These are phyloP conservation scores for Hiodon tergisus DNA, from an alignment of 2,113 vertebrate species.

Conservation along the genomic window DNA sequence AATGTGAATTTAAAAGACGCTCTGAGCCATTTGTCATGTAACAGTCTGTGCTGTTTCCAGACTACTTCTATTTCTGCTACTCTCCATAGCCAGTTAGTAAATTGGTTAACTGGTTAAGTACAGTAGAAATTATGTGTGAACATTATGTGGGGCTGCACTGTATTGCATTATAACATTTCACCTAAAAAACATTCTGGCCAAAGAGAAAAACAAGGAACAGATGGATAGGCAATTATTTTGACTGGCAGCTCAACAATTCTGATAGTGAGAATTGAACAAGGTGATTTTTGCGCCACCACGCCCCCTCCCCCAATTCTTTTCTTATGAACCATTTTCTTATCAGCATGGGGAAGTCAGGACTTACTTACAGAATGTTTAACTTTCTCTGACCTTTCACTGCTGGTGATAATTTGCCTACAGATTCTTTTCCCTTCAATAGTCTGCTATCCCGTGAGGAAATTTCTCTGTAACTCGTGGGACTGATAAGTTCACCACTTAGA, in stretches of 20 bases:
- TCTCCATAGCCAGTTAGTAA: no score
- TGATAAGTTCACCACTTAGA: constrained; percentile 48
- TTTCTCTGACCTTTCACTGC: constrained; percentile 57
- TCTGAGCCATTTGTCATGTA: no score
- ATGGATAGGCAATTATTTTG: constrained; percentile 51
- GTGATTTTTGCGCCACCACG: constrained; percentile 36
- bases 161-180: constrained; percentile 21
- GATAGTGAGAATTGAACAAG: constrained; percentile 58
- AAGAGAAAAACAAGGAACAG: constrained; percentile 31
- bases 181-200: constrained; percentile 34
- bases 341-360: constrained; percentile 49
- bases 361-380: constrained; percentile 55
- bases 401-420: constrained; percentile 59
- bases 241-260: constrained; percentile 58
- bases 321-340: constrained; percentile 55
- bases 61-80: no score
- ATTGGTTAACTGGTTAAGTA: background rate
- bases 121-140: background rate
- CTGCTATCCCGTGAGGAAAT: constrained; percentile 57
- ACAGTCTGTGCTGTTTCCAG: no score
- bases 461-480: constrained; percentile 43
- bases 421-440: constrained; percentile 52
- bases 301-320: constrained; percentile 38
- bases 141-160: background rate
- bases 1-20: no score